These are phyloP conservation scores for Elephantulus edwardii DNA, from an alignment of 2,113 vertebrate genomes.

Conservation along the genomic window DNA sequence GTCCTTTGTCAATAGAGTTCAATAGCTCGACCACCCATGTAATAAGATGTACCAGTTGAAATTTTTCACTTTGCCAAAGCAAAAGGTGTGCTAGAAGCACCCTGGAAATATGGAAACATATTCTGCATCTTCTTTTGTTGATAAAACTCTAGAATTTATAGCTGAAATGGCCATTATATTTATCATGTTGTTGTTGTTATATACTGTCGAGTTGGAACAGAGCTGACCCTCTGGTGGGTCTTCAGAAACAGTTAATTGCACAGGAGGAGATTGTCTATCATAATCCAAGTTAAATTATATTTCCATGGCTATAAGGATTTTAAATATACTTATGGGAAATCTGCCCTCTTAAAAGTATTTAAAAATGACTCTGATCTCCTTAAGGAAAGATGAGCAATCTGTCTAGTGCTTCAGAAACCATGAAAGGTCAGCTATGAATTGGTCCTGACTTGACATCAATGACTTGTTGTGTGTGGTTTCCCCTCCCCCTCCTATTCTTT, in stretches of 20 bases:
- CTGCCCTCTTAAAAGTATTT: not conserved
- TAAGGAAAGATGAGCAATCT: too few species aligned
- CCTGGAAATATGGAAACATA: constrained; percentile 67
- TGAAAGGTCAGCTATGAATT: too few species aligned
- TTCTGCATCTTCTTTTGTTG: constrained; percentile 46
- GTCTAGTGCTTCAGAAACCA: too few species aligned
- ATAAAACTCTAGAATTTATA: not conserved
- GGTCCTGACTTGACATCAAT: too few species aligned
- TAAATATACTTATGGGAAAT: not conserved
- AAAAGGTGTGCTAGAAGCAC: constrained; percentile 70
- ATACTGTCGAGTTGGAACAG: too few species aligned
- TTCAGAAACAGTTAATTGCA: too few species aligned
- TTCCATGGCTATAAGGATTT: not conserved
- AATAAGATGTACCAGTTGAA: constrained; percentile 90
- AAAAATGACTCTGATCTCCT: too few species aligned
- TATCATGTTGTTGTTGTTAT: too few species aligned
- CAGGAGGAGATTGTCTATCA: too few species aligned
- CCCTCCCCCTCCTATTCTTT: too few species aligned
- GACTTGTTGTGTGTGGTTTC: too few species aligned
- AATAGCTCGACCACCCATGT: constrained; percentile 92
- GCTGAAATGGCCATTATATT: not conserved
- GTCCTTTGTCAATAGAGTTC: constrained; percentile 89
- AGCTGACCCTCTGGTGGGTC: too few species aligned
- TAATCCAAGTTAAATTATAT: constrained; percentile 4
- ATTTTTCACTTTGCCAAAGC: constrained; percentile 84